Conservation (phyloP, 2,113 vertebrate genomes). For the Prunella himalayana region DNA sequence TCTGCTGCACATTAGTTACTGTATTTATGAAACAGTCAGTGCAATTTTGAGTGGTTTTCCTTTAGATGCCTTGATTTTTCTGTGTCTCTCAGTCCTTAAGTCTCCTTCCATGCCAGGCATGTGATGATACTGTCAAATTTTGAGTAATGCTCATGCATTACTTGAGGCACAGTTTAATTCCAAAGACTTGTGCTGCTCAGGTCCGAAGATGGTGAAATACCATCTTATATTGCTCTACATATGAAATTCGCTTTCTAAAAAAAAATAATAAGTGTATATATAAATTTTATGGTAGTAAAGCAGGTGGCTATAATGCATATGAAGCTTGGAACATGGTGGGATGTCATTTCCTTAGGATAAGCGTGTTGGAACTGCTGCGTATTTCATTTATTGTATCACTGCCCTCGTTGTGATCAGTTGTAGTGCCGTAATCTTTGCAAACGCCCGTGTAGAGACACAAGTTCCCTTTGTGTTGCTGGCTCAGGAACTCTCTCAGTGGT, state of each 20-base stretch:
- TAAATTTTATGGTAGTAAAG: neutral
- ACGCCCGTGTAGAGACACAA: neutral
- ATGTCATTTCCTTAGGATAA: neutral
- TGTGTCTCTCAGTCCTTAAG: neutral
- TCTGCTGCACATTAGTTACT: neutral
- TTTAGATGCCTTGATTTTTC: neutral
- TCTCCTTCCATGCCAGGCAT: neutral
- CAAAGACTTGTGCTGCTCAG: neutral
- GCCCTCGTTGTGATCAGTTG: neutral
- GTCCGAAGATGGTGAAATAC: neutral
- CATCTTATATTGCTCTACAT: neutral
- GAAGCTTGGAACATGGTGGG: neutral
- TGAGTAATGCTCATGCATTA: neutral
- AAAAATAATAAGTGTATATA: neutral
- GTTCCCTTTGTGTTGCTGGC: neutral
- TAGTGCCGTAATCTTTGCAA: neutral
- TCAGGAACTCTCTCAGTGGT: neutral
- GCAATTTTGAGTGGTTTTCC: neutral
- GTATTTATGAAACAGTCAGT: neutral
- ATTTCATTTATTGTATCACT: neutral
- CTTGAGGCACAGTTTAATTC: neutral
- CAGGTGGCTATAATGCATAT: rapidly evolving
- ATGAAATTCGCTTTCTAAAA: neutral
- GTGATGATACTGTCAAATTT: neutral
- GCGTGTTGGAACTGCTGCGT: neutral